These are phyloP conservation scores for Girardia tigrina DNA, from an alignment of 2,888 invertebrate genomes.

Conservation along the genomic window DNA sequence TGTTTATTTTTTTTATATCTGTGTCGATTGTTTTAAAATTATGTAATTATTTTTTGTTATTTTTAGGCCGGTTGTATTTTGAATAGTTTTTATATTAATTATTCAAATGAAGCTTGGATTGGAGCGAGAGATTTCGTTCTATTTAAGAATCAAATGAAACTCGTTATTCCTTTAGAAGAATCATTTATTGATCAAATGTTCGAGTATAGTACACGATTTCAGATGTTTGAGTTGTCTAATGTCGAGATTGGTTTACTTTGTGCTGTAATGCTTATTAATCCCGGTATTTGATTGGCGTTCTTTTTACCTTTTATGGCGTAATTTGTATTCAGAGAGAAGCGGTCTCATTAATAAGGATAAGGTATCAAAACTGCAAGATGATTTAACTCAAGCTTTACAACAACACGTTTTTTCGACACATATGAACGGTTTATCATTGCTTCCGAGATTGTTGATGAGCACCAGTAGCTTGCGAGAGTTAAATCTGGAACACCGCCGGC, in stretches of 20 bases:
- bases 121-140: slow-evolving; percentile 42
- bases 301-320: neutral
- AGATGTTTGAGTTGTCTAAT: slow-evolving; percentile 44
- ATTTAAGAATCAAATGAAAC: slow-evolving; percentile 46
- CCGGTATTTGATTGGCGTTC: slow-evolving; percentile 41
- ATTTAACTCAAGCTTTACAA: slow-evolving; percentile 46
- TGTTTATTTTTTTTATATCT: too few relatives aligned
- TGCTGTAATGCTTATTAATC: slow-evolving; percentile 47
- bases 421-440: slow-evolving; percentile 42
- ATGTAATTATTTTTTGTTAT: too few relatives aligned
- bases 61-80: slow-evolving; percentile 45
- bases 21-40: too few relatives aligned
- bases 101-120: slow-evolving; percentile 44
- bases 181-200: slow-evolving; percentile 48
- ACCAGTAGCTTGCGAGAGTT: slow-evolving; percentile 48
- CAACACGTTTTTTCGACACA: slow-evolving; percentile 43
- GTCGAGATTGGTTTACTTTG: slow-evolving; percentile 48
- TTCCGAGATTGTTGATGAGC: slow-evolving; percentile 48
- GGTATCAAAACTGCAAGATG: slow-evolving; percentile 45
- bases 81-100: slow-evolving; percentile 47
- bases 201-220: slow-evolving; percentile 46
- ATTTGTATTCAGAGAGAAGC: slow-evolving; percentile 42
- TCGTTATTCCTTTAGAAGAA: slow-evolving; percentile 45
- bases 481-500: slow-evolving; percentile 46
- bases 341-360: slow-evolving; percentile 46